Evolutionary conservation across 2,888 invertebrate species (phyloP), one percentile per base, ranked within the genome.

Genomic region (Petrolisthes cinctipes): DNA sequence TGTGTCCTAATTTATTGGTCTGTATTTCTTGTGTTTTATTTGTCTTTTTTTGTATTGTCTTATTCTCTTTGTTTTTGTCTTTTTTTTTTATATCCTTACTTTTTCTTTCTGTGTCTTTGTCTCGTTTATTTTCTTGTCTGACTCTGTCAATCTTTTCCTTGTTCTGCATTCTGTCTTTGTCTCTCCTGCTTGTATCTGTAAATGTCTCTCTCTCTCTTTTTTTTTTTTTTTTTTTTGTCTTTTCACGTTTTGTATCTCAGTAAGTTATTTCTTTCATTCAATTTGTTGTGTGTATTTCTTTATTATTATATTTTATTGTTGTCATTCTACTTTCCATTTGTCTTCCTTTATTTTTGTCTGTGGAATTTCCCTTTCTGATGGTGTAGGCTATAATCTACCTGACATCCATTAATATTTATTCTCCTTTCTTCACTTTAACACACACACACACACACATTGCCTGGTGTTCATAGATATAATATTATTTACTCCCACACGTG

Each of bases 11-110:
- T 37, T 37, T 37, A 37, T 37, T 37, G 37, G 37, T 76, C 76
- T 76, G 51, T 76, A 37, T 76, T 53, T 76, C 76, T 76, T 53
- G 37, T 53, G 37, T 53, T 76, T 53, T 76, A 37, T 76, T 53
- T 76, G 14, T 75, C 75, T 75, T 53, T 75, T 37, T 75, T 51
- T 76, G 51, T 76, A 37, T 76, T 53, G 1, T 17, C 17, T 17
- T 66, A 11, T 66, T 17, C 3, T 17, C 17, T 17, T 66, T 3
- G 11, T 17, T 66, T 17, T 66, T 17, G 11, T 17, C 17, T 17
- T 66, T 17, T 66, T 17, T 66, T 17, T 66, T 17, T 66, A 11
- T 66, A 1, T 17, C 17, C 66, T 66, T 17, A 14, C 66, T 66
- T 17, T 66, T 53, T 75, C 4, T 71, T 9, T 17, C 14, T 23